These are phyloP conservation scores for Drosophila mojavensis DNA, from an alignment of 1,140 invertebrate species.

Conservation along the genomic window DNA sequence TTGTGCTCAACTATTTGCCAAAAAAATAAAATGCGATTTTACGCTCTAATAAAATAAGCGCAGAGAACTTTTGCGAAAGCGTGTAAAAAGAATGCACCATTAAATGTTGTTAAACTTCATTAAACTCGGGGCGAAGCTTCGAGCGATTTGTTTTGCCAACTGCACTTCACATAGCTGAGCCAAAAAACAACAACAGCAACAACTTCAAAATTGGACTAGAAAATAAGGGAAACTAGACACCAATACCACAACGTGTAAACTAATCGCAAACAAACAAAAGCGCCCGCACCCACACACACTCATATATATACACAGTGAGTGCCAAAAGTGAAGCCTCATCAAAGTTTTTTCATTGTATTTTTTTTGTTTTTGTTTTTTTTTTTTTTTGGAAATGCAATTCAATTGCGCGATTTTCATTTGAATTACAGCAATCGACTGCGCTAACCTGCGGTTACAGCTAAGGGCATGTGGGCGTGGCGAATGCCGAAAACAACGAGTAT, in stretches of 20 bases:
- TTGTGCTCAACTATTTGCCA: constrained; percentile 21
- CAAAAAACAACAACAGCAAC: constrained; percentile 1
- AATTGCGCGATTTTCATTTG: constrained; percentile 77
- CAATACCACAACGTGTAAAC: constrained; percentile 56
- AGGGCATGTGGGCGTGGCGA: background rate
- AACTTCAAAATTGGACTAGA: constrained; percentile 18
- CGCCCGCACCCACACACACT: constrained; percentile 24
- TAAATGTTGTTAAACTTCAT: constrained; percentile 62
- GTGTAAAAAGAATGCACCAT: constrained; percentile 58
- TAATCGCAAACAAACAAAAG: constrained; percentile 70
- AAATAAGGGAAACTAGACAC: constrained; percentile 31
- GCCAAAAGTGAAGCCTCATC: constrained; percentile 53
- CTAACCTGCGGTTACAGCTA: background rate
- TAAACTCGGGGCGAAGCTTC: constrained; percentile 34
- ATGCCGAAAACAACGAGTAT: background rate
- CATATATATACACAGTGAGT: constrained; percentile 26
- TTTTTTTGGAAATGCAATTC: constrained; percentile 70
- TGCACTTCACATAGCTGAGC: constrained; percentile 25
- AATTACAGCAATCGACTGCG: constrained; percentile 64
- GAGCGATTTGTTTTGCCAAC: constrained; percentile 31
- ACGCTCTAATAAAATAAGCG: constrained; percentile 69
- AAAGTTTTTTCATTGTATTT: constrained; percentile 62
- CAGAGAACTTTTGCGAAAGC: constrained; percentile 43
- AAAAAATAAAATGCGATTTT: constrained; percentile 61
- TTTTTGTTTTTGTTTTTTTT: background rate